Evolutionary conservation across 2,797 vertebrate genomes (phyloP).

Genomic region (Hapalemur alaotrensis): DNA sequence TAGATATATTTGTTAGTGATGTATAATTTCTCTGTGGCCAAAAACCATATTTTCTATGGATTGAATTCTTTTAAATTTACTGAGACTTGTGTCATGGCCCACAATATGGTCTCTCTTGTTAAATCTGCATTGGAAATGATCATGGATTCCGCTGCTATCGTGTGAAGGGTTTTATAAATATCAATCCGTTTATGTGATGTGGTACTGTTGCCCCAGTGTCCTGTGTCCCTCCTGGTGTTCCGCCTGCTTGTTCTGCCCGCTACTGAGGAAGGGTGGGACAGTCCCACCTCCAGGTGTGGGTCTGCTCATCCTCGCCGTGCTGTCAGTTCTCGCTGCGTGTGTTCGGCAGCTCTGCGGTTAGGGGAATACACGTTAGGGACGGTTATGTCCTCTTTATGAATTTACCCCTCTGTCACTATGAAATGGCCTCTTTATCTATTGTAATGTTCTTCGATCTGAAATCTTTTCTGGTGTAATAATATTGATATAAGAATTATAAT

Average conservation of each 20-base stretch:
- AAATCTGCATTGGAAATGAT: neutral
- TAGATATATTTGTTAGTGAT: neutral
- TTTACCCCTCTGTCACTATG: neutral
- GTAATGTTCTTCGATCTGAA: neutral
- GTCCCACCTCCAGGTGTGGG: neutral
- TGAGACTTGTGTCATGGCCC: neutral
- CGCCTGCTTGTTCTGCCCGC: neutral
- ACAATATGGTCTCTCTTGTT: neutral
- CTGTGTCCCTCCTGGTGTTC: neutral
- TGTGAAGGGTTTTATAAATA: neutral
- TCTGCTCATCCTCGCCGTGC: neutral
- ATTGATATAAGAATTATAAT: neutral
- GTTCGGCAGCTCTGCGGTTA: neutral
- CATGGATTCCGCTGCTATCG: neutral
- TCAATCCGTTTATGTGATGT: neutral
- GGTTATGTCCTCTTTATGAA: neutral
- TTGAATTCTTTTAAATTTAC: neutral
- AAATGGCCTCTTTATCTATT: neutral
- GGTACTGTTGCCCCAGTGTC: neutral
- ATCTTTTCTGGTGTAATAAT: neutral
- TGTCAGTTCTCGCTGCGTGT: neutral
- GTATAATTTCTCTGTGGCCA: neutral
- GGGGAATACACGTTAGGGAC: neutral
- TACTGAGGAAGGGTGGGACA: neutral
- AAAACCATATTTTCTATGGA: neutral